A percentile compares a stretch with the other conserved stretches of the same genome.
Conservation (phyloP, 2,888 invertebrate genomes). For the Callosobruchus maculatus region DNA sequence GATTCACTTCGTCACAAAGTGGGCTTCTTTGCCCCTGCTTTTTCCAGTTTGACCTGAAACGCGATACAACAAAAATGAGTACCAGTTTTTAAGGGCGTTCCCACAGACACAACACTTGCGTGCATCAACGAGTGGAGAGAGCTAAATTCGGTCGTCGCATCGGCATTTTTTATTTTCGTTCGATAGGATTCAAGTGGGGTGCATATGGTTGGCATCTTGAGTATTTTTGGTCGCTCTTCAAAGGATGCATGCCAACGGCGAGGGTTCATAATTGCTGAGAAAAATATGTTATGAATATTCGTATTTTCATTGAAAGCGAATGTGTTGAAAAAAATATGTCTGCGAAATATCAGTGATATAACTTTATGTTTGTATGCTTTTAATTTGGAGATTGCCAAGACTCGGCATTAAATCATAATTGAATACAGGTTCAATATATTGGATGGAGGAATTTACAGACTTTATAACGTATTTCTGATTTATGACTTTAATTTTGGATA, state of each 20-base stretch:
- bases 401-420: no score
- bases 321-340: neutral
- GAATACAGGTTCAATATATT: no score
- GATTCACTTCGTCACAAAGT: neutral
- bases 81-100: neutral
- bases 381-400: no score
- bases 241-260: neutral
- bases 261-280: neutral
- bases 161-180: neutral
- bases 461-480: no score
- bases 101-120: neutral
- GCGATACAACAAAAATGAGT: neutral
- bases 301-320: neutral
- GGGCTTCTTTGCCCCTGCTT: neutral
- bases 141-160: neutral
- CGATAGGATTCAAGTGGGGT: neutral
- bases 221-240: neutral
- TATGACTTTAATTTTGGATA: no score
- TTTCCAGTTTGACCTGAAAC: neutral
- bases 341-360: no score
- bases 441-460: no score
- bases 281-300: neutral
- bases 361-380: no score
- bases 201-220: neutral
- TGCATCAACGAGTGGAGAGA: neutral